Evolutionary conservation across 2,797 vertebrate species (phyloP).

Genomic region (Ceryle rudis): DNA sequence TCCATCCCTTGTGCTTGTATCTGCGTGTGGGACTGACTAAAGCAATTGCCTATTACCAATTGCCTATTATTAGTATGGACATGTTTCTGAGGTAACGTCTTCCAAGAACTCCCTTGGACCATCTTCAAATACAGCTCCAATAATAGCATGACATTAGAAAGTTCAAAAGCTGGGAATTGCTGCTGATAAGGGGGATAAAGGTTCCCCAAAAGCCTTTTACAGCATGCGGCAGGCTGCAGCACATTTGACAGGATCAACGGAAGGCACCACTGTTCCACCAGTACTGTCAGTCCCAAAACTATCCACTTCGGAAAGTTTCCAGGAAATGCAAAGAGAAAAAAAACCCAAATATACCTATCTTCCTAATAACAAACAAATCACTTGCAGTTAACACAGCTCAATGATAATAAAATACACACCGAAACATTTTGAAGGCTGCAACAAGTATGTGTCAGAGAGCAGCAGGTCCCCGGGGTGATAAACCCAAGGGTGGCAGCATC

Average conservation of each 20-base stretch:
- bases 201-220: neutral
- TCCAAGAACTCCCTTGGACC: neutral
- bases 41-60: neutral
- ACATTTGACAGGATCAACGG: neutral
- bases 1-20: neutral
- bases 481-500: neutral
- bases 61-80: neutral
- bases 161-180: neutral
- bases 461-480: accelerated
- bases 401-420: neutral
- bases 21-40: neutral
- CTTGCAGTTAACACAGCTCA: neutral
- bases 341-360: accelerated
- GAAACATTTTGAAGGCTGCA: neutral
- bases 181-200: neutral
- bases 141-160: neutral
- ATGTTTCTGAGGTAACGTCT: neutral
- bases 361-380: neutral
- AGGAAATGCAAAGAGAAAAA: neutral
- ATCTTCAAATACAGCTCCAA: neutral
- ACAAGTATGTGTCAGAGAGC: neutral
- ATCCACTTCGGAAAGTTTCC: neutral
- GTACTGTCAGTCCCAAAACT: neutral
- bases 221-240: neutral
- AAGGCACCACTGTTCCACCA: neutral